Evolutionary conservation across 2,113 vertebrate genomes (phyloP).

Genomic region (Menidia beryllina): DNA sequence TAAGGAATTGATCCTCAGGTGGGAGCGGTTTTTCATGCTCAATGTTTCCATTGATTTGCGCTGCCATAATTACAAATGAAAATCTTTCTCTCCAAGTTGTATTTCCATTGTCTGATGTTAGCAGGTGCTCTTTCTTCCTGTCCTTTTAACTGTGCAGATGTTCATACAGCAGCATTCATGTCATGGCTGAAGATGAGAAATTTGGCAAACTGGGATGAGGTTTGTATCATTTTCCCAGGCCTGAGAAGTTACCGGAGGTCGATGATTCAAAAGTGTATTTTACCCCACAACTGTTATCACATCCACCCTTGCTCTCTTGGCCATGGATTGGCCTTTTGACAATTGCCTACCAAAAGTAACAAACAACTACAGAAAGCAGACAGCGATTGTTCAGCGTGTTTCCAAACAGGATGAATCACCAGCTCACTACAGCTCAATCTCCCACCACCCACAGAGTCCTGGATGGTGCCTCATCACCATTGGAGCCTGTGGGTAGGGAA

Average conservation of each 20-base stretch:
- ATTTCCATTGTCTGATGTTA: constrained; percentile 63
- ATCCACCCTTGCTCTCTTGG: constrained; percentile 13
- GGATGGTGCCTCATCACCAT: constrained; percentile 74
- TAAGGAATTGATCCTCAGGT: constrained; percentile 78
- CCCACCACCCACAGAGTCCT: constrained; percentile 70
- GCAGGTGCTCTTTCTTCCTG: constrained; percentile 14
- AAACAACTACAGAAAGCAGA: constrained; percentile 58
- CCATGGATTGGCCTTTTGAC: constrained; percentile 44
- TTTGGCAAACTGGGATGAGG: neutral
- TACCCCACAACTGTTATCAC: constrained; percentile 13
- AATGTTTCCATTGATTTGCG: constrained; percentile 74
- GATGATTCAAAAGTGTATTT: constrained; percentile 12
- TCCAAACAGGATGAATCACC: constrained; percentile 71
- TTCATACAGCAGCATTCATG: constrained; percentile 1
- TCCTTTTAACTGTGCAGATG: neutral
- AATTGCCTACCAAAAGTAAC: constrained; percentile 69
- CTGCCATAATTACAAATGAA: constrained; percentile 79
- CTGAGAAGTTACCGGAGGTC: constrained; percentile 24
- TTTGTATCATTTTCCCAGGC: neutral
- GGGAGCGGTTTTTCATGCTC: constrained; percentile 76
- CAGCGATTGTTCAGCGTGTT: constrained; percentile 65
- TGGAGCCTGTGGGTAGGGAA: constrained; percentile 67
- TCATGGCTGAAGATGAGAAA: constrained; percentile 7
- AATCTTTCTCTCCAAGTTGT: constrained; percentile 76
- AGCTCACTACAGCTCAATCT: constrained; percentile 63